Evolutionary conservation across 2,888 invertebrate species (phyloP), one percentile per base, ranked within the genome.

Genomic region (Tridacna gigas): DNA sequence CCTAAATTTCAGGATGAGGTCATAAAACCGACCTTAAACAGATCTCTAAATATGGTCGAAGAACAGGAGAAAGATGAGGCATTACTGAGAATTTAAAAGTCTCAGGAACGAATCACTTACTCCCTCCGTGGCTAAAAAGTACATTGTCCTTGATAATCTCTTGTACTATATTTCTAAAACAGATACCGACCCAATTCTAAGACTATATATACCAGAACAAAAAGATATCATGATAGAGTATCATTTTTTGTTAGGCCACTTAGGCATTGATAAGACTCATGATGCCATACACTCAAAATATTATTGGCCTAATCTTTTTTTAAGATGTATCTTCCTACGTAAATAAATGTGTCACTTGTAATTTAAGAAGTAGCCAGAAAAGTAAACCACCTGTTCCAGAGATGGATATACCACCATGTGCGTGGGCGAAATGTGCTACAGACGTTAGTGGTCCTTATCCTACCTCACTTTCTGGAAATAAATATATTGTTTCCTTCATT

Each of bases 371-470:
- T n/a, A n/a, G n/a, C n/a, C n/a, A n/a, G n/a, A n/a, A n/a, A n/a
- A n/a, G n/a, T n/a, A n/a, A n/a, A n/a, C n/a, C 37, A 45, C 69
- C 37, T 28, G 67, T 67, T 22, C 67, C 18, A 28, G 67, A 67
- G 26, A 67, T 37, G 37, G 67, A 67, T 28, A 67, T 67, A 26
- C 67, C 67, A 7, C 67, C 67, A 13, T 67, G 18, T 67, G 67
- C 67, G 25, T 67, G 67, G 67, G 67, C 67, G 13, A 67, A 67
- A 22, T 67, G 67, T 37, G 67, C 67, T 28, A 37, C 26, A 47
- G 79, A 86, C 75, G 48, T 74, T 61, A 22, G 65, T 47, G 78
- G 73, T 37, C 56, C 74, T 15, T 77, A 73, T 56, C 56, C 78
- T 45, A 67, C 67, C 5, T 67, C 67, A 67, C 11, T 67, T 12